Conservation (phyloP, 2,888 invertebrate genomes). For the Ormyrus thymus region DNA sequence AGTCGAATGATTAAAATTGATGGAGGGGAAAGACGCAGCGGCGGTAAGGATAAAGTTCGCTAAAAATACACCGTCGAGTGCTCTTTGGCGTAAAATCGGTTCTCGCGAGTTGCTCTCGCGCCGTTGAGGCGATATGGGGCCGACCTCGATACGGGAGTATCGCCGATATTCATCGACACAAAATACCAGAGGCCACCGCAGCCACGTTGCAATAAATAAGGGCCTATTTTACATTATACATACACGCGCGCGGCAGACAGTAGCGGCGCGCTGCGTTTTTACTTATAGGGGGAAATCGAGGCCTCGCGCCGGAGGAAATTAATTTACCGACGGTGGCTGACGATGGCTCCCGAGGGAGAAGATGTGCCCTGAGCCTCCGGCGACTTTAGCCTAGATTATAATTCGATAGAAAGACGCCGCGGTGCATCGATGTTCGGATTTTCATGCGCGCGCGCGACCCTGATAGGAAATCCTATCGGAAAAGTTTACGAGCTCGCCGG, state of each 20-base stretch:
- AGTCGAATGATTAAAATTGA: slow-evolving; percentile 20
- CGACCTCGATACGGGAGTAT: slow-evolving; percentile 65
- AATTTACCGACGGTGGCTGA: slow-evolving; percentile 11
- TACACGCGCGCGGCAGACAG: neutral
- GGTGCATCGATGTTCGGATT: no score
- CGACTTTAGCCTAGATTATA: slow-evolving; percentile 10
- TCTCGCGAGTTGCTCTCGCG: slow-evolving; percentile 55
- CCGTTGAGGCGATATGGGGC: slow-evolving; percentile 61
- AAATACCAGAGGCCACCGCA: slow-evolving; percentile 23
- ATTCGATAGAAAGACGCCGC: neutral
- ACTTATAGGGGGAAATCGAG: neutral
- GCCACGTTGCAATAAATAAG: slow-evolving; percentile 11
- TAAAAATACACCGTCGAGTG: slow-evolving; percentile 63
- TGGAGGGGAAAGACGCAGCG: neutral
- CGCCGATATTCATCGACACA: slow-evolving; percentile 57
- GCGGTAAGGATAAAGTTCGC: slow-evolving; percentile 54
- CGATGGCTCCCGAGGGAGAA: neutral
- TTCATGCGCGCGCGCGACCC: no score
- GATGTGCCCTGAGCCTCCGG: no score
- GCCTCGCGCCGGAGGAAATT: slow-evolving; percentile 19
- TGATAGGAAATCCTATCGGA: no score
- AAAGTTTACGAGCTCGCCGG: no score
- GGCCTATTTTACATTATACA: slow-evolving; percentile 29
- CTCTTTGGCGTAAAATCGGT: slow-evolving; percentile 65
- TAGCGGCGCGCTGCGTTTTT: neutral